phyloP scores from a whole-genome alignment of 2,113 vertebrate species.

The Tonatia bakeri region DNA sequence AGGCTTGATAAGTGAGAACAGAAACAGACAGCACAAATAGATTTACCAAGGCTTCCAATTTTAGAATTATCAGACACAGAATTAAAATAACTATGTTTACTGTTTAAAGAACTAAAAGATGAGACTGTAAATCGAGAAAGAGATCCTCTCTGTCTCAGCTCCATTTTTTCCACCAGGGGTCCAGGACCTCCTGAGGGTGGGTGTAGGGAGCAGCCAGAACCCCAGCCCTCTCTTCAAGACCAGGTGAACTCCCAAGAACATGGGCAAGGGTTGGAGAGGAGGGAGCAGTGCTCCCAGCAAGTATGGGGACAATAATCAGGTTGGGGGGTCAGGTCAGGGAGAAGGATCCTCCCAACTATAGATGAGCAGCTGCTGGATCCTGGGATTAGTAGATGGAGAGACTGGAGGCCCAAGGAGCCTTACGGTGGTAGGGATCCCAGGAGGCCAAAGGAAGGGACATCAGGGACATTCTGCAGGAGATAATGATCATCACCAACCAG shows the following conservation, averaged over 20 bases:
- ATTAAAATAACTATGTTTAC: not conserved
- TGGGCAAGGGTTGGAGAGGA: conserved; percentile 51
- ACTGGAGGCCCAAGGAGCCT: conserved; percentile 62
- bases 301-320: conserved; percentile 50
- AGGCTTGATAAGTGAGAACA: not conserved
- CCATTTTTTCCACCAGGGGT: not conserved
- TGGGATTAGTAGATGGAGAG: conserved; percentile 65
- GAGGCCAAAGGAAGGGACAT: conserved; percentile 87
- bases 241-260: conserved; percentile 55
- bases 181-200: not conserved
- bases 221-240: conserved; percentile 30
- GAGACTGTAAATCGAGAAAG: not conserved
- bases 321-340: conserved; percentile 29
- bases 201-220: not conserved
- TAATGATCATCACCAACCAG: conserved; percentile 89
- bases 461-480: conserved; percentile 95
- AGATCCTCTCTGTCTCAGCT: not conserved
- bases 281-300: conserved; percentile 60
- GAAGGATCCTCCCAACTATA: conserved; percentile 66
- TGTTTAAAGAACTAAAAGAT: not conserved
- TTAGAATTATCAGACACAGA: not conserved
- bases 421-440: conserved; percentile 61
- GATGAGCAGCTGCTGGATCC: conserved; percentile 68
- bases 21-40: not conserved
- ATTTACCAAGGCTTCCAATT: not conserved